Evolutionary conservation across 2,113 vertebrate species (phyloP), one percentile per base, ranked within the genome.

Genomic region (Coreoperca whiteheadi): DNA sequence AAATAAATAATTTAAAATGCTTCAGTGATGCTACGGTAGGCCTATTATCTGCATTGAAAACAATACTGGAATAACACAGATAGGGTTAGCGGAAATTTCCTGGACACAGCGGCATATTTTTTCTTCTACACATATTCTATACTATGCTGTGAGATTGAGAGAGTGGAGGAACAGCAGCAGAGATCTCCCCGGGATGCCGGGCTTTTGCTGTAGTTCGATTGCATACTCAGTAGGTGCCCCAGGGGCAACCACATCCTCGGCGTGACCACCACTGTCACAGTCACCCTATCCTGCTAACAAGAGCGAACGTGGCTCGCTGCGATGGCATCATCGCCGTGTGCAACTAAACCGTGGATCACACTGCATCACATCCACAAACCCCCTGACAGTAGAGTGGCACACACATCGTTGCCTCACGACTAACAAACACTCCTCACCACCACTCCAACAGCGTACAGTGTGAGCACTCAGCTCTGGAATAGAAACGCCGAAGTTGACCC

Each of bases 311-410:
- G 74, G 46, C 76, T 74, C 37, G 46, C 86, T 84, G 82, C 84
- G 82, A 20, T 90, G 86, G 85, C 88, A 80, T 80, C 87, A 84
- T 28, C 79, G 39, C 59, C 53, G 71, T 66, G 74, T 61, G 64
- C 77, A 71, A 72, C 46, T 69, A 34, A 68, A 74, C 41, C 57
- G 54, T 65, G 75, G 66, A 28, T 85, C 85, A 57, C 68, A 61
- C 23, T 86, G 65, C 82, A 91, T 89, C 79, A 82, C 70, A 53
- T 67, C 46, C 83, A 78, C 34, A 63, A n/a, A n/a, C n/a, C n/a
- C 32, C 25, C 71, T 61, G 67, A 81, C 72, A 89, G 67, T 8
- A 6, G 10, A 12, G 28, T 71, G 7, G 7, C 72, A 12, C 83
- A 77, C 61, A 34, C 32, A 82, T 50, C 72, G 39, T 74, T 74